Evolutionary conservation across 2,888 invertebrate species (phyloP), one percentile per base, ranked within the genome.

Genomic region (Cryptus armator): DNA sequence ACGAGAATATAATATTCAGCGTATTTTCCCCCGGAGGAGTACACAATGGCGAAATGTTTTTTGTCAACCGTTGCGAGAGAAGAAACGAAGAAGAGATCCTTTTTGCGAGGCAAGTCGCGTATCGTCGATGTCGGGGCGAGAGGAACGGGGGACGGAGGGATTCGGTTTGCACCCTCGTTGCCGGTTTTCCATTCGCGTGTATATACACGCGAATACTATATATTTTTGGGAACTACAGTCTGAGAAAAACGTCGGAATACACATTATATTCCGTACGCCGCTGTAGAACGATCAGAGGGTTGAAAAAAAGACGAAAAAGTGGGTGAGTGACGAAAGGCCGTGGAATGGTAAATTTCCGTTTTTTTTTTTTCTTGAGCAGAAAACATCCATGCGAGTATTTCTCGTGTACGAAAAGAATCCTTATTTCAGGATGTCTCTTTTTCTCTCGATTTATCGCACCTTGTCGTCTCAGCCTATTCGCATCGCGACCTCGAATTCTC

Each of bases 221-320:
- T 75, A 83, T 75, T 80, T 48, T 43, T 67, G 64, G 68, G 68
- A 74, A 66, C 56, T 79, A 48, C 44, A 76, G 83, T 72, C 43
- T 77, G 85, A 68, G 83, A 77, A 85, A 85, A 85, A 83, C 62
- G 72, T 62, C 64, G 80, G 43, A 80, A 80, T 83, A 77, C 76
- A 80, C 80, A 72, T 76, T 80, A 37, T 76, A 79, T 76, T 78
- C 72, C 76, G 76, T 67, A 59, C 59, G 56, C 32, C 67, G 44
- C 51, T 19, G 43, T 32, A 72, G 74, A 62, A 29, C 59, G 51
- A 44, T 67, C 56, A 51, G 72, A 32, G 80, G 46, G 24, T 77
- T 67, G 29, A 64, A 72, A 43, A 78, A 71, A 48, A 72, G 43
- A 72, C 53, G 43, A 56, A 77, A 85, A 85, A 79, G 53, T 72